Evolutionary conservation across 2,888 invertebrate genomes (phyloP).

Genomic region (Campopleginae sp.): DNA sequence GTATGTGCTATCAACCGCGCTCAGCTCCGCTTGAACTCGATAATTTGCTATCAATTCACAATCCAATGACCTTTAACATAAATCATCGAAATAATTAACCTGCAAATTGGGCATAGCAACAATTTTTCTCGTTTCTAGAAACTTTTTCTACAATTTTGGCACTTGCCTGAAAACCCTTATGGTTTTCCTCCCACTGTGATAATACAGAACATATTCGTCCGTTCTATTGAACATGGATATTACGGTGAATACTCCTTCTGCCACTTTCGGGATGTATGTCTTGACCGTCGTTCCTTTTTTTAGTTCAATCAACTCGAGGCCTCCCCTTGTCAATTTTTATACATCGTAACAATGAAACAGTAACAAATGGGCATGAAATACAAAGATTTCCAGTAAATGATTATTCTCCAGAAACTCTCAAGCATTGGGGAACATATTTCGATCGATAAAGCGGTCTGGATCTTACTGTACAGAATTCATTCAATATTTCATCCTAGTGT

Average conservation of each 20-base stretch:
- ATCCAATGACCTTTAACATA: constrained; percentile 89
- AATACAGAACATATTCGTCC: constrained; percentile 98
- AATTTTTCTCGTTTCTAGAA: background rate
- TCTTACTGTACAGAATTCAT: no score
- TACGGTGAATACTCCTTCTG: constrained; percentile 98
- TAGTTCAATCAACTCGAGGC: constrained; percentile 95
- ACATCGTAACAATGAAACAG: background rate
- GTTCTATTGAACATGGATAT: constrained; percentile 97
- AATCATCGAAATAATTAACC: background rate
- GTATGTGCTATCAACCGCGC: constrained; percentile 93
- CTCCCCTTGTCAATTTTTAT: constrained; percentile 88
- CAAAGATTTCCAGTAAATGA: background rate
- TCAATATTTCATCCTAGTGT: no score
- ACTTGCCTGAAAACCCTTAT: constrained; percentile 93
- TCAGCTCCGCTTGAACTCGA: constrained; percentile 94
- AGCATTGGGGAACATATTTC: no score
- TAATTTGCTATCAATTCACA: constrained; percentile 97
- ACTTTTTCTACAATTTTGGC: background rate
- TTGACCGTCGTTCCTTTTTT: constrained; percentile 95
- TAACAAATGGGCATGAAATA: background rate
- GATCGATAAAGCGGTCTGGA: no score
- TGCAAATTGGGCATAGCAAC: background rate
- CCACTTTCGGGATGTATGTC: constrained; percentile 96
- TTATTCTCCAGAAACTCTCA: background rate
- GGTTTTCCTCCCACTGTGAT: constrained; percentile 97